These are phyloP conservation scores for Scytalopus superciliaris DNA, from an alignment of 2,113 vertebrate genomes.

Conservation along the genomic window DNA sequence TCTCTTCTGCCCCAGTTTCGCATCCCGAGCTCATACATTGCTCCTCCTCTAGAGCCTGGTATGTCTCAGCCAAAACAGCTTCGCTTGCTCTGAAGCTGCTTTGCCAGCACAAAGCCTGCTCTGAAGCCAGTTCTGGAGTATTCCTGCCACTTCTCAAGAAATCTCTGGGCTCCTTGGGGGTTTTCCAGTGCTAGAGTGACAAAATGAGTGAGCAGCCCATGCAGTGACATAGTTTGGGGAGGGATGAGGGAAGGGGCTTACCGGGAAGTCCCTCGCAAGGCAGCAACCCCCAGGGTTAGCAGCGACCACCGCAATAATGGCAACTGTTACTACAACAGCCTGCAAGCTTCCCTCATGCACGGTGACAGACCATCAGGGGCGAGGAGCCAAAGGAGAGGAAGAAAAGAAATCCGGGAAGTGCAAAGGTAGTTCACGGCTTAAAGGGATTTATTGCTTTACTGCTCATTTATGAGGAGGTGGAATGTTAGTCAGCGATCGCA, in stretches of 20 bases:
- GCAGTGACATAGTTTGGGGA: accelerated
- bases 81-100: background rate
- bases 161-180: background rate
- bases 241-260: background rate
- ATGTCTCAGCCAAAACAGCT: background rate
- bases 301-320: accelerated
- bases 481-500: background rate
- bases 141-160: background rate
- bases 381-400: background rate
- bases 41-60: background rate
- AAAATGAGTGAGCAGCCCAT: background rate
- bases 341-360: background rate
- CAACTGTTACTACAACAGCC: background rate
- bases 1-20: background rate
- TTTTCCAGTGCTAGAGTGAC: background rate
- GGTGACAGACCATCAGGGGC: background rate
- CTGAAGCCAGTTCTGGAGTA: background rate
- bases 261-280: background rate
- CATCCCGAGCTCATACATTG: background rate
- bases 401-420: background rate
- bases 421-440: background rate
- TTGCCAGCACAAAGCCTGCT: background rate
- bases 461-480: background rate
- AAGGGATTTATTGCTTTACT: background rate
- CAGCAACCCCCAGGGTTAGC: background rate